Percentiles rank a stretch among this genome's conserved stretches.
Conservation (phyloP, 2,888 invertebrate genomes). For the Xestia c-nigrum region DNA sequence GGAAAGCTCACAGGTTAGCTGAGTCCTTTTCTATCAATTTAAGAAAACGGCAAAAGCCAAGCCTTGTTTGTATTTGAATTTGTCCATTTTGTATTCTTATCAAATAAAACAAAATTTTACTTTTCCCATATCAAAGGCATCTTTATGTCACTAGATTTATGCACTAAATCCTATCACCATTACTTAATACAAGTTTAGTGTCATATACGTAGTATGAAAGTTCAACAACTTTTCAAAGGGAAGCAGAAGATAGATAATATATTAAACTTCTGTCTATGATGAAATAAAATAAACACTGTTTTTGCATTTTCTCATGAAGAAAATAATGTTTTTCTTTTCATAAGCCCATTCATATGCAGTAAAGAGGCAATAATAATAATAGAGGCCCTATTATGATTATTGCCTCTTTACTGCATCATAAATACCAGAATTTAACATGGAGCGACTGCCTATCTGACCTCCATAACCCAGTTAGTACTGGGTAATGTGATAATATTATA, state of each 20-base stretch:
- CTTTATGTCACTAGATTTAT: constrained; percentile 29
- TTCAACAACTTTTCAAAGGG: constrained; percentile 35
- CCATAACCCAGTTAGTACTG: no score
- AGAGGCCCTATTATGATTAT: no score
- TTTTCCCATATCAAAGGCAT: constrained; percentile 49
- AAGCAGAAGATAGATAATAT: background rate
- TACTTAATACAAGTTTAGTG: constrained; percentile 38
- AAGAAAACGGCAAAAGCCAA: background rate
- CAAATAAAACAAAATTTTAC: background rate
- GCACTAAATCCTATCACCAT: constrained; percentile 47
- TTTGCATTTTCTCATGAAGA: background rate
- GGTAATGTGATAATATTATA: background rate
- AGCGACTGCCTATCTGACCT: no score
- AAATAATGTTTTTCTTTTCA: background rate
- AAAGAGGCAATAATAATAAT: no score
- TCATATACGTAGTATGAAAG: constrained; percentile 10
- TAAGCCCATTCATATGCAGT: background rate
- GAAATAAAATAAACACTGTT: background rate
- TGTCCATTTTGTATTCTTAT: background rate
- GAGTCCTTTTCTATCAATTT: background rate
- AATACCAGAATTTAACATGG: no score
- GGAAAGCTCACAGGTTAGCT: background rate
- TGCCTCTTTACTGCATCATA: background rate
- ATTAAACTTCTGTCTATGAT: background rate
- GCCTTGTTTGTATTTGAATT: background rate